Percentiles rank a stretch among this genome's conserved stretches.
Evolutionary conservation across 1,140 invertebrate genomes (phyloP).

Genomic region (Ylistrum balloti): DNA sequence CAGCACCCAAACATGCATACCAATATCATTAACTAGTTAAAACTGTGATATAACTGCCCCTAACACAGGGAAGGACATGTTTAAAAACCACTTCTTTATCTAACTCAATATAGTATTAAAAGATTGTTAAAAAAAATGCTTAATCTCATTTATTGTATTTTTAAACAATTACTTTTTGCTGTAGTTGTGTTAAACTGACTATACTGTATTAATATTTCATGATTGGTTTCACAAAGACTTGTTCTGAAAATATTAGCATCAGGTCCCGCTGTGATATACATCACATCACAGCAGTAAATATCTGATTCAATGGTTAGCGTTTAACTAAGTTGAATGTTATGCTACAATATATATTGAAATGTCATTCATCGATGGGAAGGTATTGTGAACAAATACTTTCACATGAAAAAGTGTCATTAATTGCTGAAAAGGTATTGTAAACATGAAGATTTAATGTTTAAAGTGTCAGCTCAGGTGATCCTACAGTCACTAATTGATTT

Average conservation of each 20-base stretch:
- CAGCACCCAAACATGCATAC: not conserved
- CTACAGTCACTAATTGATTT: not conserved
- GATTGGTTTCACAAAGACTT: not conserved
- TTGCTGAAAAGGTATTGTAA: constrained; percentile 11
- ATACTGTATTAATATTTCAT: not conserved
- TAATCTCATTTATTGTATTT: too few relatives aligned
- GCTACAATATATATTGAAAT: constrained; percentile 35
- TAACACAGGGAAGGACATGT: not conserved
- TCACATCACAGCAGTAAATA: not conserved
- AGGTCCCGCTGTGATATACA: not conserved
- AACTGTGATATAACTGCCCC: not conserved
- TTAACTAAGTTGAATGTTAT: not conserved
- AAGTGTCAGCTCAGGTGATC: not conserved
- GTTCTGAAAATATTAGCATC: not conserved
- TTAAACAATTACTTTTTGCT: too few relatives aligned
- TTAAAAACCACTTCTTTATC: too few relatives aligned
- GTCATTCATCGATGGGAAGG: constrained; percentile 13
- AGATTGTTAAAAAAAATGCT: too few relatives aligned
- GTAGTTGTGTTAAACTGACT: not conserved
- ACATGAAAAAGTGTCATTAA: not conserved
- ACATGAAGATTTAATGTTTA: not conserved
- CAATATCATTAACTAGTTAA: not conserved
- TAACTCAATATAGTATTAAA: too few relatives aligned
- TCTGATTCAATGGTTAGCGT: not conserved
- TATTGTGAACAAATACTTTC: not conserved